Percentiles rank a stretch among this genome's conserved stretches.
Conservation (phyloP, 2,888 invertebrate genomes). For the Blastobasis adustella region DNA sequence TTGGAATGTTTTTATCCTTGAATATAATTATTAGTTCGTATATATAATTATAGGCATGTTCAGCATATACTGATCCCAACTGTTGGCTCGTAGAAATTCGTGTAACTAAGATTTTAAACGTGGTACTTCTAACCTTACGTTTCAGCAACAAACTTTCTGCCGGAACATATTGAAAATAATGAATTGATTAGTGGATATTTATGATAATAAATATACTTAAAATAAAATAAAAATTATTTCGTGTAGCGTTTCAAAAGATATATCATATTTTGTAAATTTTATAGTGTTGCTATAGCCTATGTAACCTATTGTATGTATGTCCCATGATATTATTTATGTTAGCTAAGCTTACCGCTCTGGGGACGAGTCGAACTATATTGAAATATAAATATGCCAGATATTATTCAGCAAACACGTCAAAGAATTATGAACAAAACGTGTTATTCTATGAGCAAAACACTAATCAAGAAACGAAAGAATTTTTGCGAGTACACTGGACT, state of each 20-base stretch:
- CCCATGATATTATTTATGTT: slow-evolving; percentile 49
- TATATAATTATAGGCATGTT: background rate
- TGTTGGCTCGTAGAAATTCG: background rate
- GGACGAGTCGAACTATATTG: slow-evolving; percentile 38
- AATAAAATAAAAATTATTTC: slow-evolving; percentile 53
- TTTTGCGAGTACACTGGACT: too few relatives aligned
- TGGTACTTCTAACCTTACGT: background rate
- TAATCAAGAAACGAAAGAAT: too few relatives aligned
- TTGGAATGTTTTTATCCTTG: too few relatives aligned
- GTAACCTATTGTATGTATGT: slow-evolving; percentile 60
- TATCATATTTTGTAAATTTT: slow-evolving; percentile 76
- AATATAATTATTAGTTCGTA: background rate
- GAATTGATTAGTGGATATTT: slow-evolving; percentile 69
- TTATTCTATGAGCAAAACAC: too few relatives aligned
- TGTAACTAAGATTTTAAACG: background rate
- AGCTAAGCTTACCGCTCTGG: slow-evolving; percentile 70
- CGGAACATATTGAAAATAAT: slow-evolving; percentile 22
- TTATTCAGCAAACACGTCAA: too few relatives aligned
- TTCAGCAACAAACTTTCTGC: background rate
- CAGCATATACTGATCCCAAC: background rate
- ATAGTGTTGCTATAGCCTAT: slow-evolving; percentile 70
- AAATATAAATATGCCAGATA: too few relatives aligned
- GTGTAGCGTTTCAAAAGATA: slow-evolving; percentile 70
- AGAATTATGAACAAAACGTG: too few relatives aligned
- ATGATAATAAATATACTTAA: slow-evolving; percentile 4